Evolutionary conservation across 2,797 vertebrate species (phyloP).

Genomic region (Enteromius fasciolatus): DNA sequence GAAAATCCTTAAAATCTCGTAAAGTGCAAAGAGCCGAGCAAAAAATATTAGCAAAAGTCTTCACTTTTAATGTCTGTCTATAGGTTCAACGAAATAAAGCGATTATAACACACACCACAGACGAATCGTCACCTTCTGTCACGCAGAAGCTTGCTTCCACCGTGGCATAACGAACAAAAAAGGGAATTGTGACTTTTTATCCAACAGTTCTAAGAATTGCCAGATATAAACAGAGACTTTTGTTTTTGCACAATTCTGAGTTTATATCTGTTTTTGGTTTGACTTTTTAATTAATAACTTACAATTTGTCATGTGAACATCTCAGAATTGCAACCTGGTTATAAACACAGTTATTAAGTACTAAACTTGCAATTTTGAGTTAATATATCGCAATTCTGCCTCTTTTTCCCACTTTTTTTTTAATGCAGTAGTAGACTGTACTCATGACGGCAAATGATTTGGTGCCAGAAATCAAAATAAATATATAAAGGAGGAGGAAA

Average conservation of each 20-base stretch:
- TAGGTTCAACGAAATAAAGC: background rate
- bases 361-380: background rate
- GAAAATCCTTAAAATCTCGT: conserved; percentile 24
- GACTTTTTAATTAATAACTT: background rate
- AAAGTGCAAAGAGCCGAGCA: conserved; percentile 50
- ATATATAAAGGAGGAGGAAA: background rate
- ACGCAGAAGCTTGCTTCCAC: background rate
- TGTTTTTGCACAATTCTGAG: background rate
- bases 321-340: background rate
- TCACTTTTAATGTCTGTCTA: background rate
- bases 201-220: background rate
- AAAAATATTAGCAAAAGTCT: conserved; percentile 11
- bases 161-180: background rate
- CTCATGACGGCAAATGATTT: background rate
- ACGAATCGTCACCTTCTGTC: background rate
- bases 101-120: too few relatives aligned
- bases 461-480: conserved; percentile 11
- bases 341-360: background rate
- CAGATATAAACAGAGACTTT: background rate
- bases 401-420: background rate
- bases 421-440: background rate
- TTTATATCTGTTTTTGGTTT: background rate
- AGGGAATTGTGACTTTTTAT: background rate
- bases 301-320: background rate
- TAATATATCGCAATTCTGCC: background rate